phyloP scores from a whole-genome alignment of 2,797 vertebrate genomes.

The Champsocephalus gunnari region DNA sequence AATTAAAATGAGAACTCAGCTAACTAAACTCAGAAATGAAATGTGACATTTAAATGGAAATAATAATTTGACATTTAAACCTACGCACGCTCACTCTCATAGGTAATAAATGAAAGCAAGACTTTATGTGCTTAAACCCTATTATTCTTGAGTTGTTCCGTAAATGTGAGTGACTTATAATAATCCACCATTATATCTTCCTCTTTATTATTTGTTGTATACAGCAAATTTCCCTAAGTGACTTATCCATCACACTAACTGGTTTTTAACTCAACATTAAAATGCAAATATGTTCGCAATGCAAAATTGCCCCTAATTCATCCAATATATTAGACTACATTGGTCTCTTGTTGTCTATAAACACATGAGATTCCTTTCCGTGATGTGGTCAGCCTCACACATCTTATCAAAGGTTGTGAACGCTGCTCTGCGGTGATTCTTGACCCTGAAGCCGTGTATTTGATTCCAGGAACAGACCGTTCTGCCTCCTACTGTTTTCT shows the following conservation, averaged over 20 bases:
- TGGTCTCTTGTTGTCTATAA: background rate
- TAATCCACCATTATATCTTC: conserved; percentile 31
- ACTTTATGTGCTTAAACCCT: conserved; percentile 11
- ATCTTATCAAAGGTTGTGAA: conserved; percentile 33
- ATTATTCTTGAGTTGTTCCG: conserved; percentile 46
- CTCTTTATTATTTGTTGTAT: conserved; percentile 22
- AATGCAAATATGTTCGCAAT: background rate
- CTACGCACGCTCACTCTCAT: conserved; percentile 33
- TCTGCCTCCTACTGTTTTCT: conserved; percentile 29
- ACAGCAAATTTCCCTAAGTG: background rate
- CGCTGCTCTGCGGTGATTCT: conserved; percentile 10
- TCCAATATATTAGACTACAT: background rate
- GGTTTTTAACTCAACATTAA: conserved; percentile 14
- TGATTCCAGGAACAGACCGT: conserved; percentile 30
- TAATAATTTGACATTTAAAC: conserved; percentile 50
- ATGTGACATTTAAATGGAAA: conserved; percentile 28
- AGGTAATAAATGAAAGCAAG: conserved; percentile 35
- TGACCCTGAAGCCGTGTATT: conserved; percentile 26
- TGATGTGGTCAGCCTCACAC: conserved; percentile 17
- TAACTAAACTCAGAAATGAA: conserved; percentile 21
- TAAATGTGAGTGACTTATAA: conserved; percentile 39
- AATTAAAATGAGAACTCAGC: conserved; percentile 15
- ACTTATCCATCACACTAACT: conserved; percentile 19
- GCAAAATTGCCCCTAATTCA: conserved; percentile 8
- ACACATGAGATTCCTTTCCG: conserved; percentile 8